phyloP scores from a whole-genome alignment of 2,113 vertebrate species.

The Podarcis cretensis region DNA sequence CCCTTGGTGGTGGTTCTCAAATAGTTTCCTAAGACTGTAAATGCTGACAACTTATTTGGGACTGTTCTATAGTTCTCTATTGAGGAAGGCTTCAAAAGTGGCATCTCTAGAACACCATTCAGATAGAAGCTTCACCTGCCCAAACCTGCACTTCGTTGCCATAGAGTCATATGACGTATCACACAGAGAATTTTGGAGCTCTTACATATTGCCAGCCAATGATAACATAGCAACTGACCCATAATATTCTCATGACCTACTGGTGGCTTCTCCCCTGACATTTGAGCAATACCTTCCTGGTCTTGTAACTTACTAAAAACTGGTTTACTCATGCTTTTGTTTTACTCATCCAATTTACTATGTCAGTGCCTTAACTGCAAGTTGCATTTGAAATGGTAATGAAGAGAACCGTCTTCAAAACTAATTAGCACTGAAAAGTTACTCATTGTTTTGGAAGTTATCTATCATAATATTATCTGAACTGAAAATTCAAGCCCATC shows the following conservation, averaged over 20 bases:
- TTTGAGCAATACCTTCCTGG: background rate
- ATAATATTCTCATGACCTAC: background rate
- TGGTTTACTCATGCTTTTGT: background rate
- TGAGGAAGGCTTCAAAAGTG: background rate
- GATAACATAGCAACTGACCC: background rate
- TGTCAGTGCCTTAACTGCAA: background rate
- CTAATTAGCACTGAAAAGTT: background rate
- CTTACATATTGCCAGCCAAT: background rate
- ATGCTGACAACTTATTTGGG: background rate
- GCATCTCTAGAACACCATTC: background rate
- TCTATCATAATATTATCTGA: background rate
- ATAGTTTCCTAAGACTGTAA: background rate
- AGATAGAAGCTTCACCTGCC: background rate
- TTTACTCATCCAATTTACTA: background rate
- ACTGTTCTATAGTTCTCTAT: background rate
- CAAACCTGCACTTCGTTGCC: background rate
- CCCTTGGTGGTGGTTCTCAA: background rate
- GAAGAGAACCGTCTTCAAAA: background rate
- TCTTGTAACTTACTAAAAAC: background rate
- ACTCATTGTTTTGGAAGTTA: background rate
- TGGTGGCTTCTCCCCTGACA: background rate
- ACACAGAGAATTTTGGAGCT: background rate
- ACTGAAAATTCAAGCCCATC: background rate
- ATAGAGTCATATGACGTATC: too few relatives aligned
- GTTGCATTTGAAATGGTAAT: background rate